Evolutionary conservation across 2,113 vertebrate species (phyloP), one percentile per base, ranked within the genome.

Genomic region (Tragelaphus strepsiceros): DNA sequence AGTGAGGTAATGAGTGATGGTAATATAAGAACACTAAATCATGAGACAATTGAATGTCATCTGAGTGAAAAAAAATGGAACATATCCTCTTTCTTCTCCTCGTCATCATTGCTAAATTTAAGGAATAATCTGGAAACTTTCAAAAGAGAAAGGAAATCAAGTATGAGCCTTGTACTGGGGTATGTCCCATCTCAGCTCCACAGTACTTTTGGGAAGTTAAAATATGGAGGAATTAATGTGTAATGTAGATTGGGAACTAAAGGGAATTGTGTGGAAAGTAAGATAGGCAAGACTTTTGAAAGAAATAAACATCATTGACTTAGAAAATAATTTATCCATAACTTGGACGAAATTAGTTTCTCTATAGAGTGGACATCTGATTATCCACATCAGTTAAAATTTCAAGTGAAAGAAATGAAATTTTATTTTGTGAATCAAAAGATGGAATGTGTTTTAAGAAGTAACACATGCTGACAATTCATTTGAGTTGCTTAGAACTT

Each of bases 371-470:
- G 90, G 90, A 91, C 49, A 89, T 86, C 54, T 82, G 77, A 91
- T 94, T 94, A 81, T 62, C 28, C 22, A 88, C 10, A 56, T 96
- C 51, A 62, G 46, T 86, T 90, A 94, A 97, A 95, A 8, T 54
- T 86, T 98, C 88, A 97, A 82, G 43, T 61, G 51, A 56, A 94
- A 97, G 96, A 95, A 74, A 91, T 67, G n/a, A n/a, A 71, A 88
- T 74, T 97, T 91, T 82, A 53, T 86, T 86, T 97, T 95, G 49
- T 94, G 64, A 96, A 54, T 83, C 53, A 77, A 91, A 97, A 94
- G 39, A 61, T 71, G 15, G 53, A 39, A 64, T 93, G 24, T 71
- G 30, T 95, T 91, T 83, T 96, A 96, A 92, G 64, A 89, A 87
- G 88, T 53, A 91, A 92, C 59, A 67, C 54, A 88, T 97, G 85